A percentile compares a stretch with the other conserved stretches of the same genome.
phyloP scores from a whole-genome alignment of 2,797 vertebrate genomes.

The Hyperoplus lanceolatus region DNA sequence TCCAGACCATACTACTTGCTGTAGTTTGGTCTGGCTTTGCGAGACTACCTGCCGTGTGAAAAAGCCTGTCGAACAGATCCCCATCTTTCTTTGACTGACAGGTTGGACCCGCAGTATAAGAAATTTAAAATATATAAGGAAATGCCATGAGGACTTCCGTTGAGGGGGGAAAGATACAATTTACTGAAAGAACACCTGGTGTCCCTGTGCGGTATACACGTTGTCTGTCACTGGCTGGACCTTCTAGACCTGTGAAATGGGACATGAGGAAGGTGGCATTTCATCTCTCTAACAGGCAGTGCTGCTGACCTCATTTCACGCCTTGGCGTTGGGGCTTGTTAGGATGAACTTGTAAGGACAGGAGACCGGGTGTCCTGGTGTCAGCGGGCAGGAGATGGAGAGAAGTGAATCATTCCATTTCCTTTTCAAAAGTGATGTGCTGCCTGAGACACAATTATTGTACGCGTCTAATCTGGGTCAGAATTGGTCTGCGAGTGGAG shows the following conservation, averaged over 20 bases:
- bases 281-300: slow-evolving; percentile 33
- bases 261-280: slow-evolving; percentile 53
- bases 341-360: slow-evolving; percentile 56
- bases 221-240: slow-evolving; percentile 19
- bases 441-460: slow-evolving; percentile 47
- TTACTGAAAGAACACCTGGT: slow-evolving; percentile 33
- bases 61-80: slow-evolving; percentile 23
- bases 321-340: slow-evolving; percentile 18
- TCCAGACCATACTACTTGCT: no score
- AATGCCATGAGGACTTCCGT: slow-evolving; percentile 14
- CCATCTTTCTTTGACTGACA: slow-evolving; percentile 56
- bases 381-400: slow-evolving; percentile 37
- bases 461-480: slow-evolving; percentile 62
- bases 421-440: slow-evolving; percentile 67
- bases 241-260: slow-evolving; percentile 45
- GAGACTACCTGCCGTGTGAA: slow-evolving; percentile 40
- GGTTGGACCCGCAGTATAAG: slow-evolving; percentile 35
- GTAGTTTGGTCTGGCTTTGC: no score
- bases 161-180: slow-evolving; percentile 37
- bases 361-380: slow-evolving; percentile 28
- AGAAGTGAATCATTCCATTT: slow-evolving; percentile 68
- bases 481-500: slow-evolving; percentile 38
- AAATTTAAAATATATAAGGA: slow-evolving; percentile 53
- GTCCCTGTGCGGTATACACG: not conserved
- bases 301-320: slow-evolving; percentile 40